Evolutionary conservation across 2,797 vertebrate species (phyloP).

Genomic region (Acanthiza pusilla): DNA sequence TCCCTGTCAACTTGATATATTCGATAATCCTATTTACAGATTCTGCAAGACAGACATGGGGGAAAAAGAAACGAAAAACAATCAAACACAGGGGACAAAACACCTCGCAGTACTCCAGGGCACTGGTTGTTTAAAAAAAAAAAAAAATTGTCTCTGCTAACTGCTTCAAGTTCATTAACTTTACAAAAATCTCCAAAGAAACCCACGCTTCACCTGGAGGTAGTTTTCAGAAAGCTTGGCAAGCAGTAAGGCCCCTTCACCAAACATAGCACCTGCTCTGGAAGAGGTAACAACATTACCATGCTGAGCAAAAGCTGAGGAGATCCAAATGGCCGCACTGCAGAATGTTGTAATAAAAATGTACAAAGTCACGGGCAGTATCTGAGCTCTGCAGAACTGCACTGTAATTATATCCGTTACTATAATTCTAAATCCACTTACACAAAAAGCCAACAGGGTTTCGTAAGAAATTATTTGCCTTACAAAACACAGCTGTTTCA

Average conservation of each 20-base stretch:
- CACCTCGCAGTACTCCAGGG: background rate
- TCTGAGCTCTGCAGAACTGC: background rate
- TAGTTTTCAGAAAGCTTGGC: background rate
- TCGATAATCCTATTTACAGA: background rate
- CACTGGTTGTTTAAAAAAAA: background rate
- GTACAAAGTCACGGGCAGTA: background rate
- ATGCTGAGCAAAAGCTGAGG: background rate
- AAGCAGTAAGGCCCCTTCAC: background rate
- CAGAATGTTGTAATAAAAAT: background rate
- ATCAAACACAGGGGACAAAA: background rate
- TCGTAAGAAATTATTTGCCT: background rate
- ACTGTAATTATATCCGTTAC: background rate
- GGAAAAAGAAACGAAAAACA: background rate
- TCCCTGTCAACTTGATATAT: background rate
- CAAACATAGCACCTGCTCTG: slow-evolving; percentile 19
- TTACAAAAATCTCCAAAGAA: background rate
- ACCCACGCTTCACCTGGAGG: background rate
- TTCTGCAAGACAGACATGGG: background rate
- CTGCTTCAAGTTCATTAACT: background rate
- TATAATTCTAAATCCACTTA: background rate
- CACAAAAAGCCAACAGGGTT: background rate
- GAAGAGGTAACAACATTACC: background rate
- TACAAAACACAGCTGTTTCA: background rate
- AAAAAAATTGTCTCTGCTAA: background rate
- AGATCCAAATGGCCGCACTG: background rate